These are phyloP conservation scores for Drosophila setifemur DNA, from an alignment of 1,140 invertebrate species.

Conservation along the genomic window DNA sequence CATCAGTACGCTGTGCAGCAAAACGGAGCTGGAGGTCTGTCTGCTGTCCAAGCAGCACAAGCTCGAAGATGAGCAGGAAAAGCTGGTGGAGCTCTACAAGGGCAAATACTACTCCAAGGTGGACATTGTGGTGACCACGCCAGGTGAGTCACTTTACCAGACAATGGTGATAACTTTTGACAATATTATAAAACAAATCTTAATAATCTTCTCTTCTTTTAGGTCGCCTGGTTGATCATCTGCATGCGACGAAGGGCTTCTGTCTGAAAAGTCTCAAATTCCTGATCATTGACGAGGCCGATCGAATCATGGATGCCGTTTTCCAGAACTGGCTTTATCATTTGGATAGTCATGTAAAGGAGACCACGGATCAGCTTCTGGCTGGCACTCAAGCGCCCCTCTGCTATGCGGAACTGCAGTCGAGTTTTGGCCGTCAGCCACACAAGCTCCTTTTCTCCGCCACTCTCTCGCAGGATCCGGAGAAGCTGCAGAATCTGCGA, in stretches of 20 bases:
- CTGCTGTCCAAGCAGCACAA: constrained; percentile 89
- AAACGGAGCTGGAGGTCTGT: constrained; percentile 88
- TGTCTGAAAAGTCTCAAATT: constrained; percentile 90
- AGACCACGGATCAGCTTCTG: constrained; percentile 63
- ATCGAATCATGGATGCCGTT: constrained; percentile 94
- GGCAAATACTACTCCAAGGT: constrained; percentile 84
- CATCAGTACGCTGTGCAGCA: constrained; percentile 88
- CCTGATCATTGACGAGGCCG: constrained; percentile 97
- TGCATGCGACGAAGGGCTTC: constrained; percentile 94
- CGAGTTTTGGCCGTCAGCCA: constrained; percentile 82
- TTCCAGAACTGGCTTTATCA: constrained; percentile 95
- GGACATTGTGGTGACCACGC: constrained; percentile 97
- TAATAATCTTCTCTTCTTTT: neutral
- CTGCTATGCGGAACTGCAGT: constrained; percentile 62
- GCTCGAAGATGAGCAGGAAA: constrained; percentile 89
- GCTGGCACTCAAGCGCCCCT: constrained; percentile 61
- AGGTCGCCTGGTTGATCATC: constrained; percentile 95
- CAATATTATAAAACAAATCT: neutral
- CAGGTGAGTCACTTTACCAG: constrained; percentile 83
- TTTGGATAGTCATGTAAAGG: constrained; percentile 85
- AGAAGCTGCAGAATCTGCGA: constrained; percentile 93
- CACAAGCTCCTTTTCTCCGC: constrained; percentile 98
- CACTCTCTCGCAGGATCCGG: constrained; percentile 97
- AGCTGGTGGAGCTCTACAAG: constrained; percentile 88
- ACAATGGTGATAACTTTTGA: neutral